Evolutionary conservation across 1,140 invertebrate species (phyloP).

Genomic region (Aethina tumida): DNA sequence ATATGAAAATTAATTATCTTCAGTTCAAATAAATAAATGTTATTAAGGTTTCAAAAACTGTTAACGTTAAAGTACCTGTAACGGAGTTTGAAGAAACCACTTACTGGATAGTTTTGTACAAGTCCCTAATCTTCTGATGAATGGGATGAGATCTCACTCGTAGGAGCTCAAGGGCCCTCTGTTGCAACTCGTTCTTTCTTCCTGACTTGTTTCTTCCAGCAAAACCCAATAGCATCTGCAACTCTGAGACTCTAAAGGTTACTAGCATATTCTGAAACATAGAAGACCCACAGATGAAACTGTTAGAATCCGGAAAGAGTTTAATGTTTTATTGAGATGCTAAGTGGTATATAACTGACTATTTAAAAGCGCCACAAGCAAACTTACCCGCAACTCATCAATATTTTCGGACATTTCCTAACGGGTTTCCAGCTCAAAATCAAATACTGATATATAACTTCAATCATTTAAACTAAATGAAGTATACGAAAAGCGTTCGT

Average conservation of each 20-base stretch:
- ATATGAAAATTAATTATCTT: too few relatives aligned
- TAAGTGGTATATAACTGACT: background rate
- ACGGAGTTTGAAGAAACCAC: too few relatives aligned
- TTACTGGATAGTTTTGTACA: slow-evolving; percentile 66
- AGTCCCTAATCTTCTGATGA: slow-evolving; percentile 69
- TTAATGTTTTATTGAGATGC: background rate
- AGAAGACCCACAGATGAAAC: slow-evolving; percentile 21
- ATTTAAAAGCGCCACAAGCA: slow-evolving; percentile 5
- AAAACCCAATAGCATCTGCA: slow-evolving; percentile 74
- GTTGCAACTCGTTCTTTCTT: slow-evolving; percentile 76
- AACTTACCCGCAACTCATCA: slow-evolving; percentile 33
- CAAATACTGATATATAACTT: slow-evolving; percentile 3
- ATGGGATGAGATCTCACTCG: slow-evolving; percentile 60
- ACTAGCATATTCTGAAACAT: slow-evolving; percentile 67
- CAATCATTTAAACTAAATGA: too few relatives aligned
- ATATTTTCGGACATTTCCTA: slow-evolving; percentile 35
- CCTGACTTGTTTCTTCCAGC: slow-evolving; percentile 79
- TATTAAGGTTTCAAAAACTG: too few relatives aligned
- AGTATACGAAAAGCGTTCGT: too few relatives aligned
- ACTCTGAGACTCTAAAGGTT: slow-evolving; percentile 74
- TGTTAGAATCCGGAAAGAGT: slow-evolving; percentile 4
- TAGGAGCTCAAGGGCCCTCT: slow-evolving; percentile 66
- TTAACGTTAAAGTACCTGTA: too few relatives aligned
- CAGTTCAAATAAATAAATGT: too few relatives aligned
- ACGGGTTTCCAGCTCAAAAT: background rate